Evolutionary conservation across 2,888 invertebrate species (phyloP), one percentile per base, ranked within the genome.

Genomic region (Folsomia candida): DNA sequence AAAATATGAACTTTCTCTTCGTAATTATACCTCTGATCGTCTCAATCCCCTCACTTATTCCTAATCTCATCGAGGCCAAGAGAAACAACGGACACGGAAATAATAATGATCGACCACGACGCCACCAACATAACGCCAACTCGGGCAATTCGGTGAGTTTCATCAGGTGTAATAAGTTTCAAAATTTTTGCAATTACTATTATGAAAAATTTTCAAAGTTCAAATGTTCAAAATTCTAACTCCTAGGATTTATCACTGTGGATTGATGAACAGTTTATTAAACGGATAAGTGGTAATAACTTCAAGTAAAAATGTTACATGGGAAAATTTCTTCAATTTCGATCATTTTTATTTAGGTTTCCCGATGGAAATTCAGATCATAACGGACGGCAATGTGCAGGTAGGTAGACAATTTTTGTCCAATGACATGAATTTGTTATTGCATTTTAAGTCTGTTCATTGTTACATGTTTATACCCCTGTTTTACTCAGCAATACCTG

Each of bases 231-330:
- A n/a, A n/a, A n/a, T n/a, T n/a, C n/a, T n/a, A n/a, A n/a, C n/a
- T n/a, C n/a, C n/a, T n/a, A n/a, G n/a, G 70, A 75, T 22, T 71
- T 77, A 18, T 63, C 70, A 26, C 70, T 94, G 72, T 94, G 94
- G 94, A 94, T 94, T 81, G 93, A 93, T 83, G 91, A 92, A 82
- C 90, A 92, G 80, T 94, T 94, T 87, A 91, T 94, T 68, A 90
- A 93, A 85, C 90, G 92, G 88, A 91, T 94, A 81, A 93, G 92
- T 84, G 94, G 94, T 93, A 83, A 86, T 51, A 37, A 27, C 18
- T 24, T 64, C 29, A 18, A 57, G 26, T 51, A 37, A 26, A 51
- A 20, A 54, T 54, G 22, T 47, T 11, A 47, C 11, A 54, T 54
- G 20, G n/a, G 6, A 22, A n/a, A 54, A 14, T 60, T 24, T 9